Base-by-base conservation (phyloP, 1,140 invertebrate genomes). In the Neuroterus valhalla region DNA sequence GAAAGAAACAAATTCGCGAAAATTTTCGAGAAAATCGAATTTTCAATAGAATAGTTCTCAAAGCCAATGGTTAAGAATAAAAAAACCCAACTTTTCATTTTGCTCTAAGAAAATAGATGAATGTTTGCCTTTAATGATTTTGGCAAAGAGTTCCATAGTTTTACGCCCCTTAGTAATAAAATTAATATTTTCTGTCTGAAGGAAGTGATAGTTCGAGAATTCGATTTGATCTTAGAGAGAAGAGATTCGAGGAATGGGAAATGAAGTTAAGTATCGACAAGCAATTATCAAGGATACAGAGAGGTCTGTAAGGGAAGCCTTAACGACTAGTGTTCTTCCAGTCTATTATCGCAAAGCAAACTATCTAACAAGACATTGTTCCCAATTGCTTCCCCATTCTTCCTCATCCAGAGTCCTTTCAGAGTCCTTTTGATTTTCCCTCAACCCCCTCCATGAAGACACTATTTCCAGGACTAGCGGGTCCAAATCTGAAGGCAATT, bases 281-380 rank as follows among this genome's bases (percentile, higher is more conserved):
- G 52, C 26, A 62, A 62, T 62, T 62, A 62, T 62, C 50, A 55
- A 55, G 23, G 50, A 21, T 10, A 55, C 21, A 55, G 23, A 55
- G 19, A 23, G 45, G 48, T 69, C 46, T 15, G 46, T 70, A 26
- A 78, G 76, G 77, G 76, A 81, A 83, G 81, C 72, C 80, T 79
- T 85, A 85, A 85, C 82, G 85, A 86, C 77, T 85, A 71, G 75
- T 68, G 43, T 21, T 84, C 80, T 81, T 85, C 74, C 74, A 80
- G 62, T 78, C 86, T 82, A 87, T 88, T 87, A 87, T 83, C 85
- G 79, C 84, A 82, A 85, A 86, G 83, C 83, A 86, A 87, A 86
- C 84, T 83, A 78, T 78, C 86, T 86, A 86, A 88, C 86, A 88
- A 87, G 86, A 88, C 86, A 88, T 88, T 88, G 84, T 88, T 86